phyloP scores from a whole-genome alignment of 2,888 invertebrate genomes.

The Dryocosmus kuriphilus region DNA sequence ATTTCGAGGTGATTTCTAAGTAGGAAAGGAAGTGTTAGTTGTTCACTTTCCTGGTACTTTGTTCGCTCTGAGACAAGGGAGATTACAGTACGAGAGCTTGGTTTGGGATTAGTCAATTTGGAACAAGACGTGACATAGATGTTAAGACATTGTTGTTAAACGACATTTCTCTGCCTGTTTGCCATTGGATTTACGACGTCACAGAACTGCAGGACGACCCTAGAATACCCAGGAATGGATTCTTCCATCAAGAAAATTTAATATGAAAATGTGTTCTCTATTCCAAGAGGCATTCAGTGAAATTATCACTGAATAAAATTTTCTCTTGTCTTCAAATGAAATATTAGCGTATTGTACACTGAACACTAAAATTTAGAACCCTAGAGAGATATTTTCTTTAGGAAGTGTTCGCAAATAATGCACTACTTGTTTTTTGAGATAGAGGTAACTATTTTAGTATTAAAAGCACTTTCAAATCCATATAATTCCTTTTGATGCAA shows the following conservation, averaged over 20 bases:
- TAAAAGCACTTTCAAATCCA: no score
- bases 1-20: background rate
- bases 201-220: background rate
- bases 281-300: no score
- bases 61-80: slow-evolving; percentile 12
- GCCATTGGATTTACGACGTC: background rate
- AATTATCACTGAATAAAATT: no score
- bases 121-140: slow-evolving; percentile 28
- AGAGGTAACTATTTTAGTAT: no score
- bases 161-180: slow-evolving; percentile 5
- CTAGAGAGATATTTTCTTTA: no score
- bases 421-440: no score
- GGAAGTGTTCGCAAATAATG: no score
- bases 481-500: no score
- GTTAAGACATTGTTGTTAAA: slow-evolving; percentile 14
- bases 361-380: no score
- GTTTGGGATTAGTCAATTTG: slow-evolving; percentile 30
- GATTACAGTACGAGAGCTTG: slow-evolving; percentile 21
- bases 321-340: no score
- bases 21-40: background rate
- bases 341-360: no score
- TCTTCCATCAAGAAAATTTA: background rate
- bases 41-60: background rate
- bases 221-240: background rate
- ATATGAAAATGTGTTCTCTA: background rate